Conservation (phyloP, 2,888 invertebrate genomes). For the Lamellibrachia satsuma region DNA sequence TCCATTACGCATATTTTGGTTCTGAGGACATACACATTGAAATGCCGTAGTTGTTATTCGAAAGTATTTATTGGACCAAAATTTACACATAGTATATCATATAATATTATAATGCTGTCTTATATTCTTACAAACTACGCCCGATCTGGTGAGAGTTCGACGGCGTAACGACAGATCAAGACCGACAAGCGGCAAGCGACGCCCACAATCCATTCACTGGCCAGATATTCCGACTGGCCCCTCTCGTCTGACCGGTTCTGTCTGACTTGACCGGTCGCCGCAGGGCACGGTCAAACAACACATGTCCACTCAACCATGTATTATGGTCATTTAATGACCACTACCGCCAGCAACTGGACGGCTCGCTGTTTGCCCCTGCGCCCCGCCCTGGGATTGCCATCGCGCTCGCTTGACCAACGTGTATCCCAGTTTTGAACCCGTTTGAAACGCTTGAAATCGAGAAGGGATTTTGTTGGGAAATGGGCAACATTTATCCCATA, state of each 20-base stretch:
- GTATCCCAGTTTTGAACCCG: background rate
- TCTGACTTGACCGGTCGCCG: background rate
- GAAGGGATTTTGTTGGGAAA: background rate
- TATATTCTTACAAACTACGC: background rate
- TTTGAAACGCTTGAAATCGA: background rate
- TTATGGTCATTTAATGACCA: constrained; percentile 3
- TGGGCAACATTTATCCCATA: background rate
- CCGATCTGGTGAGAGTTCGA: background rate
- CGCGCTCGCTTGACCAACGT: background rate
- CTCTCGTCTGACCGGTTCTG: background rate
- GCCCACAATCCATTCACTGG: background rate
- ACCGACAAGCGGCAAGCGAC: background rate
- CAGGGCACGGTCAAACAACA: background rate
- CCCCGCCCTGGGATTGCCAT: background rate
- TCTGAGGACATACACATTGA: background rate
- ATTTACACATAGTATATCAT: background rate
- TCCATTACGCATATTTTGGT: too few relatives aligned
- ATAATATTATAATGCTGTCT: background rate
- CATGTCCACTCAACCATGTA: background rate
- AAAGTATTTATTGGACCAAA: background rate
- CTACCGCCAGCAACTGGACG: background rate
- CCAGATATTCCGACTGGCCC: background rate
- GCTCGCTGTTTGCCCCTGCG: background rate
- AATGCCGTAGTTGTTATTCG: background rate
- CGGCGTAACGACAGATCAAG: background rate